Evolutionary conservation across 2,888 invertebrate species (phyloP), one percentile per base, ranked within the genome.

Genomic region (Drosophila vallismaia): DNA sequence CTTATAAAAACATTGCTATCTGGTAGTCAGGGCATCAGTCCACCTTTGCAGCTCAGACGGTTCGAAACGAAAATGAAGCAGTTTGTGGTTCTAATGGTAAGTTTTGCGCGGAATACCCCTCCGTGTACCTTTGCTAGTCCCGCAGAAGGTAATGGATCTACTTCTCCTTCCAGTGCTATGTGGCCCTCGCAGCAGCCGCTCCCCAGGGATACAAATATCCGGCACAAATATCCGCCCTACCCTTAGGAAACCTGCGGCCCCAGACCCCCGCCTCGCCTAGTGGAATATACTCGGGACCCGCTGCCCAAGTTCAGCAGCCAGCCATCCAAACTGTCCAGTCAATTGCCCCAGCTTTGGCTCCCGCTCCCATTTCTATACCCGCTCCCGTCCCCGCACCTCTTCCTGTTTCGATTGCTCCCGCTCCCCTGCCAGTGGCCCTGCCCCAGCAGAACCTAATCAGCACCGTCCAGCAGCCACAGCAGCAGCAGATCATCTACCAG

Each of bases 151-250:
- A n/a, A 36, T 42, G 24, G 5, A 10, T 44, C 4, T 9, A 24
- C n/a, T 46, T 42, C n/a, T 28, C 42, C 33, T 68, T 58, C 5
- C 59, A 89, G 89, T 84, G 72, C 66, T 53, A 89, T 24, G 79
- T 76, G 26, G 50, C 76, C 12, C 59, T 78, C 1, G 64, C 53
- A 5, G 62, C 75, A 7, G 69, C 79, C 7, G 89, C 87, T 24
- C 77, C 81, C 8, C 76, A 84, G 52, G 90, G 81, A 55, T 90
- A 90, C 69, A 87, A 81, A 52, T 90, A 90, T 57, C 80, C 77
- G 57, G 72, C 58, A 29, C 75, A 72, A 36, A 12, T 26, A 5
- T 74, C 76, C 1, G 29, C 50, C 10, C 28, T 82, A 4, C 80
- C 75, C 24, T 46, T 59, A 2, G 85, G 80, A 9, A 86, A 85